Evolutionary conservation across 2,888 invertebrate species (phyloP), one percentile per base, ranked within the genome.

Genomic region (Cyclophora punctaria): DNA sequence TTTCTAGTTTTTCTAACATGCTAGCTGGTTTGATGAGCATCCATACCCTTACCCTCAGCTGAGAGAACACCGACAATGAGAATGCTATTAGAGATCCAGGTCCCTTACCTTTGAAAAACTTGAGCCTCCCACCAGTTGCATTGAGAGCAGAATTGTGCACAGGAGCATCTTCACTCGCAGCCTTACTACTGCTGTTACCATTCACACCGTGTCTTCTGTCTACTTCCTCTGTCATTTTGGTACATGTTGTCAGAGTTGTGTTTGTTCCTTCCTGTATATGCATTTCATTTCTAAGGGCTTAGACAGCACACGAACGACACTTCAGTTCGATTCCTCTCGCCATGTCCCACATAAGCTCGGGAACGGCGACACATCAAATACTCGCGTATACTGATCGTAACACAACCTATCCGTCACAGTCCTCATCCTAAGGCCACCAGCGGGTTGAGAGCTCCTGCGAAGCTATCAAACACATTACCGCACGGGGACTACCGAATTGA

Each of bases 71-170:
- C 52, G 48, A 6, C 46, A 52, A 51, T 49, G 50, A 55, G 48
- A 56, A 57, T 60, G 53, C 45, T 56, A 55, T 53, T 50, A 40
- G 52, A 60, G 55, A 20, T 20, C 20, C 20, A 58, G 47, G 53
- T 51, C 54, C 81, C 79, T 75, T 73, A 93, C 93, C 93, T 91
- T 94, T 94, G 79, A 93, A 94, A 84, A 94, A 94, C 79, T 94
- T 94, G 64, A 94, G 91, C 69, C 94, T 90, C 73, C 94, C 94
- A 66, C 94, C 94, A 75, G 92, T 90, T 59, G 88, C 73, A 69
- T 78, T 69, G 71, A 81, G 72, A 66, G 83, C 69, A 61, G 87
- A 73, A 69, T 71, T 80, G 64, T 75, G 79, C 74, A 87, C 89
- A 67, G 83, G 78, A 71, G 75, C 76, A 74, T 89, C 89, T 59